These are phyloP conservation scores for Zaprionus lachaisei DNA, from an alignment of 1,140 invertebrate genomes.

Conservation along the genomic window DNA sequence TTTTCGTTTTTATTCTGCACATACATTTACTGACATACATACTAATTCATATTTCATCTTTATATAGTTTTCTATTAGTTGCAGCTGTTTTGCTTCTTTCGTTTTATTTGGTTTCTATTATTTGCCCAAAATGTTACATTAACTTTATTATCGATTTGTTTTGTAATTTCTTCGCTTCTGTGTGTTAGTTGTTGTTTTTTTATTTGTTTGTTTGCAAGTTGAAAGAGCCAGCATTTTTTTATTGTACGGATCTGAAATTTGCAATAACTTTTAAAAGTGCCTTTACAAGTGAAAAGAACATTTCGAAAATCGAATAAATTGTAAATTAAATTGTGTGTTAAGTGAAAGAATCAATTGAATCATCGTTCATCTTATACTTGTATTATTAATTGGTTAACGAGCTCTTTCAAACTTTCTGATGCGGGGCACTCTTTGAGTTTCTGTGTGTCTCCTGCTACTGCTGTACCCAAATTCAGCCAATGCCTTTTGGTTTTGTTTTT, in stretches of 20 bases:
- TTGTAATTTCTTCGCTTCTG: conserved; percentile 28
- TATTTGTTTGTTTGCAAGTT: conserved; percentile 36
- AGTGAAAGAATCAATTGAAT: conserved; percentile 20
- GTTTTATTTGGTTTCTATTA: conserved; percentile 48
- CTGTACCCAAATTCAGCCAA: neutral
- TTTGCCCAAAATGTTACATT: conserved; percentile 32
- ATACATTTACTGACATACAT: conserved; percentile 71
- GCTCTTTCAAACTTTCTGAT: conserved; percentile 44
- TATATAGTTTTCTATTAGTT: conserved; percentile 55
- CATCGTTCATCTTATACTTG: conserved; percentile 18
- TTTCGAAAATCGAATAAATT: conserved; percentile 19
- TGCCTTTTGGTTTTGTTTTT: conserved; percentile 18
- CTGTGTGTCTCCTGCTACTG: conserved; percentile 9
- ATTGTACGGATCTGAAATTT: conserved; percentile 30
- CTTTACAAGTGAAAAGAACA: conserved; percentile 33
- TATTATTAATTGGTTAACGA: conserved; percentile 5
- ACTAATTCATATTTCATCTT: conserved; percentile 70
- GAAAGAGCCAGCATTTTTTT: conserved; percentile 47
- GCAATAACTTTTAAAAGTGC: conserved; percentile 46
- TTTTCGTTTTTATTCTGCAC: conserved; percentile 75
- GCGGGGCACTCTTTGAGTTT: neutral
- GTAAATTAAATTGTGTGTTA: neutral
- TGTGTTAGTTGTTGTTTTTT: conserved; percentile 33
- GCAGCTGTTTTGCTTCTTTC: conserved; percentile 49
- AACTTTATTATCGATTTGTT: conserved; percentile 32